A percentile compares a stretch with the other conserved stretches of the same genome.
These are phyloP conservation scores for Gonocerus acuteangulatus DNA, from an alignment of 2,888 invertebrate genomes.

Conservation along the genomic window DNA sequence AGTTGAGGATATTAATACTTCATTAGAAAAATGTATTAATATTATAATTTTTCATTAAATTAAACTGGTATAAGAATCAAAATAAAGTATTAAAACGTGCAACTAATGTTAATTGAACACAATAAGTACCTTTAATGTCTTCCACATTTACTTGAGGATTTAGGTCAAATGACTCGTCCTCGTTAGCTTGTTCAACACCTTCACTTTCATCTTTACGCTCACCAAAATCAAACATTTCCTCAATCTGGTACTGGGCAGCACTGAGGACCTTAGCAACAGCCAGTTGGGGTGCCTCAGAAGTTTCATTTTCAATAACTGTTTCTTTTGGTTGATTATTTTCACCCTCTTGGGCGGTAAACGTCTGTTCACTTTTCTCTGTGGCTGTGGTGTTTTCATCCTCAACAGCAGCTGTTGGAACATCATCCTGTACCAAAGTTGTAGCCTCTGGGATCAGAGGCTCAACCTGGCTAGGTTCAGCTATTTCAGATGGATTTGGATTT, in stretches of 20 bases:
- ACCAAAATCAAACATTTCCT: constrained; percentile 25
- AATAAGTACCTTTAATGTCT: constrained; percentile 28
- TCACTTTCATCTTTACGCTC: constrained; percentile 5
- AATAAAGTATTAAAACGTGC: no score
- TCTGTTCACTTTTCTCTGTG: background rate
- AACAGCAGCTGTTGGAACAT: no score
- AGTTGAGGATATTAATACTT: no score
- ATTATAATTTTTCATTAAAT: no score
- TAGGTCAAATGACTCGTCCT: constrained; percentile 21
- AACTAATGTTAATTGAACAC: no score
- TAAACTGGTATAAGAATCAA: no score
- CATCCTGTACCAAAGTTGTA: no score
- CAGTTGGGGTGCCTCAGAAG: background rate
- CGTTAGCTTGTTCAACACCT: constrained; percentile 18
- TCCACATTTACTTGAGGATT: constrained; percentile 29
- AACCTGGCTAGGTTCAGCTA: background rate
- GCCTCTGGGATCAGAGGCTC: no score
- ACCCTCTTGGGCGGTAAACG: background rate
- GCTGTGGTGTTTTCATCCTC: background rate
- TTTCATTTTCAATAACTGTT: background rate
- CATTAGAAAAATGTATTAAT: no score
- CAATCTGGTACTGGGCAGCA: constrained; percentile 12
- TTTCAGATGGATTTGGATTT: background rate
- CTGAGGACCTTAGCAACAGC: constrained; percentile 13
- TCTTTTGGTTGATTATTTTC: background rate